Percentiles rank a stretch among this genome's conserved stretches.
These are phyloP conservation scores for Nomada lathburiana DNA, from an alignment of 2,888 invertebrate species.

Conservation along the genomic window DNA sequence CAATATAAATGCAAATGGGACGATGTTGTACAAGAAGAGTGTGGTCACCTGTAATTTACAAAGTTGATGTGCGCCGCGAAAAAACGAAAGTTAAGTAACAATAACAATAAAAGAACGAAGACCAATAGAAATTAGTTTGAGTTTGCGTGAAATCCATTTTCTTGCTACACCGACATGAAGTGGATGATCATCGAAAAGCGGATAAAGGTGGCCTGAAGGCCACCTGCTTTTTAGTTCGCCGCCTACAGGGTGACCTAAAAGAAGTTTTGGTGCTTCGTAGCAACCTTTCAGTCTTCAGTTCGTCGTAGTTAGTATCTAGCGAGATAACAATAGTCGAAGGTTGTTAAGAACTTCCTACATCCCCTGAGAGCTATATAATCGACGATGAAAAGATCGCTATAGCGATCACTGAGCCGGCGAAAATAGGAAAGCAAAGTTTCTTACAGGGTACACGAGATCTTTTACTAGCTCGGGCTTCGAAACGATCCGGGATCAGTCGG, in stretches of 20 bases:
- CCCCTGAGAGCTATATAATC: conserved; percentile 39
- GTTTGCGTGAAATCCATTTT: neutral
- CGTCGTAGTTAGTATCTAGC: conserved; percentile 6
- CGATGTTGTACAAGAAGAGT: too few relatives aligned
- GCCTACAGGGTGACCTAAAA: conserved; percentile 16
- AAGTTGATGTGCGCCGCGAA: too few relatives aligned
- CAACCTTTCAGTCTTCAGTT: neutral
- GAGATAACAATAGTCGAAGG: conserved; percentile 9
- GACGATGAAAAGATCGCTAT: conserved; percentile 17
- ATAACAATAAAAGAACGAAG: too few relatives aligned
- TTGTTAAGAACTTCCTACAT: conserved; percentile 35
- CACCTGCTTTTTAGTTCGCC: conserved; percentile 51
- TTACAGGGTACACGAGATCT: neutral
- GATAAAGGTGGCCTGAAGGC: conserved; percentile 35
- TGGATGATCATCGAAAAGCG: conserved; percentile 32
- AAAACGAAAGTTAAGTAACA: too few relatives aligned
- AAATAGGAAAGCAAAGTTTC: conserved; percentile 31
- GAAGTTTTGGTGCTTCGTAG: neutral
- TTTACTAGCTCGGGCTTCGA: conserved; percentile 12
- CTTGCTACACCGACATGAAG: neutral
- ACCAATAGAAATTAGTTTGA: conserved; percentile 6
- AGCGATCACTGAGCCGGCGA: conserved; percentile 1
- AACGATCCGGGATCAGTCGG: neutral
- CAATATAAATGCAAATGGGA: too few relatives aligned
- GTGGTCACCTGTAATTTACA: too few relatives aligned